phyloP scores from a whole-genome alignment of 2,113 vertebrate genomes.

The Sapayoa aenigma region DNA sequence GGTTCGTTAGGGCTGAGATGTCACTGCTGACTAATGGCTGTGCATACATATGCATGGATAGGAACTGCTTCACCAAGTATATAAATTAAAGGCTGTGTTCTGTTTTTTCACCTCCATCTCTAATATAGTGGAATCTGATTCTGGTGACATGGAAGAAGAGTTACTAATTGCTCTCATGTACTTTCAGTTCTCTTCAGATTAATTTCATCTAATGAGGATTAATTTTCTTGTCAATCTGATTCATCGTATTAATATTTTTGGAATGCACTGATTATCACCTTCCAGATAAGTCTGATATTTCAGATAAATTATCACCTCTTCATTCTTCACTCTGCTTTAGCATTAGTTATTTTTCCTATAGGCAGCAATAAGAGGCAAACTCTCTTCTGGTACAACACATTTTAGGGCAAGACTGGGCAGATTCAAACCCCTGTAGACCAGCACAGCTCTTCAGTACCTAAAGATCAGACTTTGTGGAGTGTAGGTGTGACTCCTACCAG shows the following conservation, averaged over 20 bases:
- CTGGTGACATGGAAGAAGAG: slow-evolving; percentile 8
- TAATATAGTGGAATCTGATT: slow-evolving; percentile 1
- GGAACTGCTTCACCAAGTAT: slow-evolving; percentile 57
- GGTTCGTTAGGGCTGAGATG: slow-evolving; percentile 68
- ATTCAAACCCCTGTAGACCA: background rate
- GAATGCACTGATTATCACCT: slow-evolving; percentile 37
- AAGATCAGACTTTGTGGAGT: background rate
- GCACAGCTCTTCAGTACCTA: background rate
- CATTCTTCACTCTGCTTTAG: background rate
- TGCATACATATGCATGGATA: slow-evolving; percentile 60
- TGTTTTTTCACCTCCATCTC: background rate
- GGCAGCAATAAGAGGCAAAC: background rate
- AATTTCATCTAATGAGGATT: slow-evolving; percentile 40
- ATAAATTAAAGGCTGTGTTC: slow-evolving; percentile 25
- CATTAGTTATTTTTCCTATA: background rate
- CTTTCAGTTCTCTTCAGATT: slow-evolving; percentile 25
- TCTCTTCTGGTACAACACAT: background rate
- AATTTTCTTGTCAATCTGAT: slow-evolving; percentile 49
- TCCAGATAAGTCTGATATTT: slow-evolving; percentile 17
- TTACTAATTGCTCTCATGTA: background rate
- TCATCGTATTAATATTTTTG: slow-evolving; percentile 1
- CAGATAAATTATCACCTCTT: background rate
- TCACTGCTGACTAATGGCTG: slow-evolving; percentile 31
- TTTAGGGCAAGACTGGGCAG: background rate
- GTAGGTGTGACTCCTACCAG: background rate